Base-by-base conservation (phyloP, 1,140 invertebrate species). In the Drosophila ercepeae region DNA sequence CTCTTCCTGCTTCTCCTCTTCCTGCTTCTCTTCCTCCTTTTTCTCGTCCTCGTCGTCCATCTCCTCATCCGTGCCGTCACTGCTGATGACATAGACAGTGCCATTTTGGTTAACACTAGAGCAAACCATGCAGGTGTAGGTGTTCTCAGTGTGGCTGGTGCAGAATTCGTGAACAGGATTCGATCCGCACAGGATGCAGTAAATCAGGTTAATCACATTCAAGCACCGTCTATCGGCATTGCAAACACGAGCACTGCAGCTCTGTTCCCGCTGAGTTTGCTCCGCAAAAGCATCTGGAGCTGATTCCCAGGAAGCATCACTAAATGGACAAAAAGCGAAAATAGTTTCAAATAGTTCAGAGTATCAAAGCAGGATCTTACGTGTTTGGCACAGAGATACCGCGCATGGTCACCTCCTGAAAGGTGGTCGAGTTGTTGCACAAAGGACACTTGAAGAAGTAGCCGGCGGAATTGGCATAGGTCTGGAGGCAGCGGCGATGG, bases 391-490 rank as follows among this genome's bases (percentile, higher is more conserved):
- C 44, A 0, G 18, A 39, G n/a, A 84, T 68, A 1, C 81, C 81
- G 42, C 46, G 75, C 1, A 19, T n/a, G 0, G 19, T 1, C 2
- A 84, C 58, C 0, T 19, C 32, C 3, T 13, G 8, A 8, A 86
- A 86, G 4, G 1, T 14, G 0, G n/a, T 2, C 0, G 9, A 6
- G 19, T 86, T 45, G 5, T 84, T 84, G 70, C 79, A 84, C 9
- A 84, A 32, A 1, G 79, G 79, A 23, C 79, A 84, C 44, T 86
- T 84, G 34, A 84, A 84, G 9, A 79, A 86, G 16, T 86, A 86
- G 0, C 81, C 79, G 0, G 79, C 36, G 1, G 76, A 64, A 16
- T 79, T 59, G 13, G 79, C 79, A 18, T 84, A 84, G 0, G 0
- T 6, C 27, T 84, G 79, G 4, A 86, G 32, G 27, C 79, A 84